Percentiles rank a stretch among this genome's conserved stretches.
phyloP scores from a whole-genome alignment of 2,797 vertebrate species.

The Danio jaintianensis region DNA sequence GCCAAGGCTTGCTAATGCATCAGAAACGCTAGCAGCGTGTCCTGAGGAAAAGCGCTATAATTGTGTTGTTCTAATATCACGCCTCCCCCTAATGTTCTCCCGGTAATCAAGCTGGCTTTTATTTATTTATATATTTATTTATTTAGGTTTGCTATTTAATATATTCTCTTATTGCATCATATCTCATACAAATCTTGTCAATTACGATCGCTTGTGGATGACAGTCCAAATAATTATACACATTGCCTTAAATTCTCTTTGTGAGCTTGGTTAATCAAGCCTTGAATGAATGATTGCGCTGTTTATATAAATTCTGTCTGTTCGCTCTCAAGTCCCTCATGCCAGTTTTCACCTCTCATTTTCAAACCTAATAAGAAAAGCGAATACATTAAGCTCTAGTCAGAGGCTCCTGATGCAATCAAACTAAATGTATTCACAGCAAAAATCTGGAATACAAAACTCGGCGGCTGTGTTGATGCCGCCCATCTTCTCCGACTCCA shows the following conservation, averaged over 20 bases:
- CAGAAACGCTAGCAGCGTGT: constrained; percentile 90
- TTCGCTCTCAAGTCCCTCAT: constrained; percentile 55
- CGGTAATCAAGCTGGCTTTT: constrained; percentile 92
- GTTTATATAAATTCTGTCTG: constrained; percentile 83
- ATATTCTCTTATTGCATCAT: constrained; percentile 92
- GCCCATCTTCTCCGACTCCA: constrained; percentile 31
- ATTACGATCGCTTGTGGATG: constrained; percentile 87
- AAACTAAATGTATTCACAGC: constrained; percentile 49
- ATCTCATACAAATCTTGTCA: constrained; percentile 90
- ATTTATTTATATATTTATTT: constrained; percentile 66
- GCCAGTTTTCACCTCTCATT: constrained; percentile 64
- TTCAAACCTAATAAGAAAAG: constrained; percentile 62
- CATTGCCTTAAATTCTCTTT: constrained; percentile 86
- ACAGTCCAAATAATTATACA: constrained; percentile 92
- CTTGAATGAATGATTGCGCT: constrained; percentile 81
- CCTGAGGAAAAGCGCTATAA: constrained; percentile 88
- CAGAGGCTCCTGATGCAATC: constrained; percentile 58
- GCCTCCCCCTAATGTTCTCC: constrained; percentile 89
- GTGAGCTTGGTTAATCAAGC: constrained; percentile 91
- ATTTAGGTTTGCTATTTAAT: constrained; percentile 76
- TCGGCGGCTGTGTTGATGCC: constrained; percentile 20
- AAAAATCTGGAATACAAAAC: constrained; percentile 54
- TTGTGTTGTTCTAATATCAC: constrained; percentile 91
- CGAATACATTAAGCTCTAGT: constrained; percentile 61
- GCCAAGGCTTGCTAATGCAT: constrained; percentile 91